A percentile compares a stretch with the other conserved stretches of the same genome.
These are phyloP conservation scores for Hemiprocne comata DNA, from an alignment of 2,113 vertebrate genomes.

Conservation along the genomic window DNA sequence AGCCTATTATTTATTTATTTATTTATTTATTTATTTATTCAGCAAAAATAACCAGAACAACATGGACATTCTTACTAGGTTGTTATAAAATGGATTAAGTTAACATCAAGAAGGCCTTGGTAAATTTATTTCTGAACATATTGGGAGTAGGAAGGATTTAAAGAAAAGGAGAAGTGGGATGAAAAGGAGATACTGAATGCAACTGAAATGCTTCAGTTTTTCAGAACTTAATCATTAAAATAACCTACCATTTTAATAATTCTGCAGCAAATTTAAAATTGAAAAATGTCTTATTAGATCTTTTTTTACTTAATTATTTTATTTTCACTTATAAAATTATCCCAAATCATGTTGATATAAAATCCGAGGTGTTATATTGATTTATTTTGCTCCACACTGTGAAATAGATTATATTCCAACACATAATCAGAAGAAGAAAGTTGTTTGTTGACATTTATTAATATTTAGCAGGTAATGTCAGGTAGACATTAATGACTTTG, in stretches of 20 bases:
- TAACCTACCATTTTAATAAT: neutral
- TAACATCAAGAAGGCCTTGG: neutral
- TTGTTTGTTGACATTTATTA: neutral
- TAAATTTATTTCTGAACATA: neutral
- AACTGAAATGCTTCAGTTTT: neutral
- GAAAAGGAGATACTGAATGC: neutral
- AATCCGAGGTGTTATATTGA: neutral
- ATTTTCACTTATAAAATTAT: neutral
- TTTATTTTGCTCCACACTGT: neutral
- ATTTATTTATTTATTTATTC: neutral
- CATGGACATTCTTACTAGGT: neutral
- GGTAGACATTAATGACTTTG: constrained; percentile 4
- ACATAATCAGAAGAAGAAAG: neutral
- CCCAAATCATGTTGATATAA: neutral
- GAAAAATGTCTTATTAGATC: neutral
- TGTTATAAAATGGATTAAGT: neutral
- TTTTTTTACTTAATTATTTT: neutral
- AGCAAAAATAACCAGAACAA: neutral
- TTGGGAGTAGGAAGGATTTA: neutral
- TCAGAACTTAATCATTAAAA: neutral
- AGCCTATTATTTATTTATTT: accelerated
- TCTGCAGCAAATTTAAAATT: neutral
- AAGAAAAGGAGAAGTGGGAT: neutral
- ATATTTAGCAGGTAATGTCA: constrained; percentile 36
- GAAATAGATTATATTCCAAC: neutral